phyloP scores from a whole-genome alignment of 1,140 invertebrate species.

The Drosophila ananassae region DNA sequence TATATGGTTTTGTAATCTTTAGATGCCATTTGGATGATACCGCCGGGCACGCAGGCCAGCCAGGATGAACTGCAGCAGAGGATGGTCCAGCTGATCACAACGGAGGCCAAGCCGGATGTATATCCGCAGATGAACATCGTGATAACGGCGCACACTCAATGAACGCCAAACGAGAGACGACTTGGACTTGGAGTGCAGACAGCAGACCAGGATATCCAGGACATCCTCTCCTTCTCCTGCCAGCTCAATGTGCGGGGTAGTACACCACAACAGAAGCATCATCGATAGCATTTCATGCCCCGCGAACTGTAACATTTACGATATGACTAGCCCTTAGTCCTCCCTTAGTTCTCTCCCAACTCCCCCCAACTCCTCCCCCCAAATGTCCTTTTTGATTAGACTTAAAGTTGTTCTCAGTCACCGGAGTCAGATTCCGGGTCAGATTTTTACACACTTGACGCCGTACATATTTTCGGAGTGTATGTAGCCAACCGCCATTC shows the following conservation, averaged over 20 bases:
- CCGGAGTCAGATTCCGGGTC: slow-evolving; percentile 1
- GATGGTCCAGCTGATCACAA: slow-evolving; percentile 79
- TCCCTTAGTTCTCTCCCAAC: not conserved
- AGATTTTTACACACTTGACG: slow-evolving; percentile 26
- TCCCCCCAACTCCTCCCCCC: not conserved
- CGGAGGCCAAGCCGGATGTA: slow-evolving; percentile 70
- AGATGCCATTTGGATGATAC: slow-evolving; percentile 80
- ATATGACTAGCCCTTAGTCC: slow-evolving; percentile 20
- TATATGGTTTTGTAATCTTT: not conserved
- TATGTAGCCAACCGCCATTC: slow-evolving; percentile 23
- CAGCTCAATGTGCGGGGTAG: slow-evolving; percentile 12
- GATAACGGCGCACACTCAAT: slow-evolving; percentile 83
- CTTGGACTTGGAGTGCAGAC: too few relatives aligned
- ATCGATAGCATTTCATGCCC: slow-evolving; percentile 38
- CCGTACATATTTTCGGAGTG: slow-evolving; percentile 15
- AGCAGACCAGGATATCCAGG: not conserved
- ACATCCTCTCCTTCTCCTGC: slow-evolving; percentile 3
- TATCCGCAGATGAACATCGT: slow-evolving; percentile 84
- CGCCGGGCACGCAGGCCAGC: slow-evolving; percentile 71
- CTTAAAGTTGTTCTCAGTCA: slow-evolving; percentile 25
- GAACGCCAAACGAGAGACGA: slow-evolving; percentile 21
- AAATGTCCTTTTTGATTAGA: not conserved
- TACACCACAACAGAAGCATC: slow-evolving; percentile 1
- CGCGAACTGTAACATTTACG: slow-evolving; percentile 29
- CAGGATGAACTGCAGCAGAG: slow-evolving; percentile 78